Conservation (phyloP, 1,140 invertebrate species). For the Diorhabda carinulata region DNA sequence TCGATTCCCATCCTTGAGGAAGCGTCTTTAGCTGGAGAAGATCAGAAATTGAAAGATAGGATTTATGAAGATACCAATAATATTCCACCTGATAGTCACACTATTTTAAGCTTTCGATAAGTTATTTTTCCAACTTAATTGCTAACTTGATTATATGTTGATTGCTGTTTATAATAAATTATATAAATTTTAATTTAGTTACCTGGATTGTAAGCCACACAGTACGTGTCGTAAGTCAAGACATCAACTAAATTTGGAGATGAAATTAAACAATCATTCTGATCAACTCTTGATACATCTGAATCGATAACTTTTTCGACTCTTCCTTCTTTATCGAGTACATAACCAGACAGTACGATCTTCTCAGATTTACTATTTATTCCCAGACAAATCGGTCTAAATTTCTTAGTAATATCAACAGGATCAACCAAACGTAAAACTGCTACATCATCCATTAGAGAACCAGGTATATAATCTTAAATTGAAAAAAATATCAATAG, state of each 20-base stretch:
- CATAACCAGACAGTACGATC: background rate
- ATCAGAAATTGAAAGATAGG: too few species aligned
- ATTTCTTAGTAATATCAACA: background rate
- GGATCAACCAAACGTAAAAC: background rate
- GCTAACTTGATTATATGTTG: too few species aligned
- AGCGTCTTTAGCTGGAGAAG: too few species aligned
- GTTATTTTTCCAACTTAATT: too few species aligned
- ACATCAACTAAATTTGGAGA: background rate
- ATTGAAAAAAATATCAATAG: background rate
- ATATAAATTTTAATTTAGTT: background rate
- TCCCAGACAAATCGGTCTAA: constrained; percentile 8
- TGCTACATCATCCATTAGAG: background rate
- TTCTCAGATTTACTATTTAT: background rate
- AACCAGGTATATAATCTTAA: background rate
- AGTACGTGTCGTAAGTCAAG: background rate
- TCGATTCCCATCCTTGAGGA: too few species aligned
- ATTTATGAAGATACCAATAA: too few species aligned
- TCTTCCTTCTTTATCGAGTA: background rate
- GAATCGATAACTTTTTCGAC: constrained; percentile 1
- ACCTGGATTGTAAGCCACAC: constrained; percentile 9
- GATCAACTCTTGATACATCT: background rate
- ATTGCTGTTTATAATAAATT: too few species aligned
- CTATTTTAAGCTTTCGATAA: too few species aligned
- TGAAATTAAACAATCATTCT: background rate
- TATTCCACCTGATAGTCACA: too few species aligned